These are phyloP conservation scores for Apantesis nais DNA, from an alignment of 2,888 invertebrate species.

Conservation along the genomic window DNA sequence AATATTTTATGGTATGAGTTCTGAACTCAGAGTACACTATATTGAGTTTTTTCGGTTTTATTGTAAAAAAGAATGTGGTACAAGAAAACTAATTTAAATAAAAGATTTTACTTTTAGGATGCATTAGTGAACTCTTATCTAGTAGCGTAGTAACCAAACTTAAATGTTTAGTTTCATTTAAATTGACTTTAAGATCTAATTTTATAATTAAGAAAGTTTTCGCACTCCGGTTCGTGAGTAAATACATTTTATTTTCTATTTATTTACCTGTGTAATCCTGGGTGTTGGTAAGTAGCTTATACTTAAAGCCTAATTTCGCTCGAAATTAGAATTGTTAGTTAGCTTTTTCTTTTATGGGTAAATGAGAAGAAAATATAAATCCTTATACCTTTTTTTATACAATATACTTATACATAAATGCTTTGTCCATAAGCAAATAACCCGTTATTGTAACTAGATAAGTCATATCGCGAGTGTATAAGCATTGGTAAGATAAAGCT, in stretches of 20 bases:
- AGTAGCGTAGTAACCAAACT: not conserved
- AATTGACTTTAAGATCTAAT: not conserved
- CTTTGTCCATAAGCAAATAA: not conserved
- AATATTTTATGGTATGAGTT: too few relatives aligned
- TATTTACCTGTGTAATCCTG: not conserved
- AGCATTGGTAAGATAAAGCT: too few relatives aligned
- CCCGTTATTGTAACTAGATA: not conserved
- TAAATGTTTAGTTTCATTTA: not conserved
- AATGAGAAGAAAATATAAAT: too few relatives aligned
- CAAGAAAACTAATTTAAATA: not conserved
- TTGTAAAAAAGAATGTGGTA: not conserved
- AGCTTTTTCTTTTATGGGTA: not conserved
- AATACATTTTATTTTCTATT: not conserved
- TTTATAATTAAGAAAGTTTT: conserved; percentile 7
- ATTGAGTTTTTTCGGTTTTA: not conserved
- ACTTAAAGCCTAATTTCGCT: not conserved
- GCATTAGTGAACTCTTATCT: not conserved
- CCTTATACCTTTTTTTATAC: too few relatives aligned
- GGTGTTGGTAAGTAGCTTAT: not conserved
- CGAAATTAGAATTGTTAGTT: not conserved
- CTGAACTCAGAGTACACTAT: too few relatives aligned
- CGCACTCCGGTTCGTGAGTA: not conserved
- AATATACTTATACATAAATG: too few relatives aligned
- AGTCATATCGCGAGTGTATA: too few relatives aligned
- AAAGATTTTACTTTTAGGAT: not conserved